phyloP scores from a whole-genome alignment of 2,888 invertebrate species.

The Rhyacophila evoluta region DNA sequence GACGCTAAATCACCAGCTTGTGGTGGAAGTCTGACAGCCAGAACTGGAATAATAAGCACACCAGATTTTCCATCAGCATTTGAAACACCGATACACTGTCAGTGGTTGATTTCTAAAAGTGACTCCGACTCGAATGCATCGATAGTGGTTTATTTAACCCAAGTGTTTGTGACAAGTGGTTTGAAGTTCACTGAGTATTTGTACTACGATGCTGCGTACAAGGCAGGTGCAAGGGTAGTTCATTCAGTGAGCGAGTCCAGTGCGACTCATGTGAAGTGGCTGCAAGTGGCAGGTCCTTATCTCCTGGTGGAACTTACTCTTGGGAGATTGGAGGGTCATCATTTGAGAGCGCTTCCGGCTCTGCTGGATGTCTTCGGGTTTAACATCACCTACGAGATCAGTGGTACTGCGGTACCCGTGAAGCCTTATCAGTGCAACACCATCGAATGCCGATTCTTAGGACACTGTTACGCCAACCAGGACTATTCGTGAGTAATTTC shows the following conservation, averaged over 20 bases:
- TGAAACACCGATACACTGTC: conserved; percentile 84
- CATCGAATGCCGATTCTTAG: conserved; percentile 85
- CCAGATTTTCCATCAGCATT: conserved; percentile 88
- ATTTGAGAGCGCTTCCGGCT: conserved; percentile 83
- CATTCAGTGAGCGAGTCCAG: conserved; percentile 81
- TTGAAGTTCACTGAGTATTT: conserved; percentile 81
- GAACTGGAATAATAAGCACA: conserved; percentile 81
- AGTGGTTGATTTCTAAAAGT: conserved; percentile 79
- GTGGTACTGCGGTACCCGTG: conserved; percentile 63
- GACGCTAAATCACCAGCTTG: conserved; percentile 67
- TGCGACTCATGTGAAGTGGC: conserved; percentile 75
- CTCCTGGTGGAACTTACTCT: conserved; percentile 83
- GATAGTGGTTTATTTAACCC: conserved; percentile 89
- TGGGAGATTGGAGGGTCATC: conserved; percentile 81
- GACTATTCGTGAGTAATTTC: conserved; percentile 80
- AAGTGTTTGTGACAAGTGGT: conserved; percentile 86
- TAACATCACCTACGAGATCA: conserved; percentile 91
- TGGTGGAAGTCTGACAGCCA: conserved; percentile 75
- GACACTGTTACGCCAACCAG: conserved; percentile 80
- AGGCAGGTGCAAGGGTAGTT: conserved; percentile 75
- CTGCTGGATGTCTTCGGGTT: conserved; percentile 90
- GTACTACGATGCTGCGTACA: conserved; percentile 78
- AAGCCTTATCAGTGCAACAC: conserved; percentile 79
- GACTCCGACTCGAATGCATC: conserved; percentile 82
- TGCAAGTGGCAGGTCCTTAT: conserved; percentile 77